Evolutionary conservation across 2,113 vertebrate genomes (phyloP).

Genomic region (Hydrolagus affinis): DNA sequence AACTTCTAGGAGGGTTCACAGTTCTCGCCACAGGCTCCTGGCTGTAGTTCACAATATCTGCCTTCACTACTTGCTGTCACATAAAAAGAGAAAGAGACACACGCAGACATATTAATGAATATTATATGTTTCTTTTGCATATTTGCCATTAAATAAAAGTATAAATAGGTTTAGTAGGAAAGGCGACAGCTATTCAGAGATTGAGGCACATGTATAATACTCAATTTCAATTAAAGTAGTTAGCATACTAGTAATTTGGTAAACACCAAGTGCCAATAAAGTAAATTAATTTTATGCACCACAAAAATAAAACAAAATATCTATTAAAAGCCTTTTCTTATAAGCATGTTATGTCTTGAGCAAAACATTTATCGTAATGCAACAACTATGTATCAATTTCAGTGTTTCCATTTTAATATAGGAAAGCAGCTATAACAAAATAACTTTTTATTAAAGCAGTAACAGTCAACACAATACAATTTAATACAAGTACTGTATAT

Average conservation of each 20-base stretch:
- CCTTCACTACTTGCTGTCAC: conserved; percentile 87
- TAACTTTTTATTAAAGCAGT: no score
- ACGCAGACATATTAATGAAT: neutral
- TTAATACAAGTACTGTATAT: no score
- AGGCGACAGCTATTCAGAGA: neutral
- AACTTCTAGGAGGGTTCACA: conserved; percentile 79
- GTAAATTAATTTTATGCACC: neutral
- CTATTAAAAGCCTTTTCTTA: neutral
- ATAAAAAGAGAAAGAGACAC: conserved; percentile 41
- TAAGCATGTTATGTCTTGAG: neutral
- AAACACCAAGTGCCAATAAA: neutral
- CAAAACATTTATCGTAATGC: neutral
- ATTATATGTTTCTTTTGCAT: neutral
- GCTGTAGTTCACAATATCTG: conserved; percentile 98
- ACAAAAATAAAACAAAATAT: conserved; percentile 1
- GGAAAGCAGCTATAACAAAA: no score
- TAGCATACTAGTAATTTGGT: conserved; percentile 35
- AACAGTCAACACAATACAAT: no score
- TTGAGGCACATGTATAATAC: conserved; percentile 4
- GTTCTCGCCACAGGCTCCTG: conserved; percentile 80
- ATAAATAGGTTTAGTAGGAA: conserved; percentile 5
- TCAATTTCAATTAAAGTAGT: conserved; percentile 35
- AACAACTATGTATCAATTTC: no score
- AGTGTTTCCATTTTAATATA: no score
- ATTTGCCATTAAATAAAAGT: conserved; percentile 8